Conservation (phyloP, 2,888 invertebrate species). For the Plusia festucae region DNA sequence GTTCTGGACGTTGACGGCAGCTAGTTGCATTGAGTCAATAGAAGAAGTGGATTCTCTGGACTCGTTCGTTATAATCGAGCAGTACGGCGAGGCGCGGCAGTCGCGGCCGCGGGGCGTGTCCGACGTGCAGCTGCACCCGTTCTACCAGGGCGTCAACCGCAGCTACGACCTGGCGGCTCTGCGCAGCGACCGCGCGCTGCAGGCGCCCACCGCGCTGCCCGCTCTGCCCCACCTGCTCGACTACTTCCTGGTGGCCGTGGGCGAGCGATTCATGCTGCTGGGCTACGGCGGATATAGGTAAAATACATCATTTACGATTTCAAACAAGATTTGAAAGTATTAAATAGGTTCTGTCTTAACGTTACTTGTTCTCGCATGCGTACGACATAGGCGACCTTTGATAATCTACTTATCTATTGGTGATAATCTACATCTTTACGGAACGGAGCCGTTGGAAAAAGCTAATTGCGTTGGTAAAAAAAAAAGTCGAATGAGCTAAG, state of each 20-base stretch:
- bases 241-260: slow-evolving; percentile 70
- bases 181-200: slow-evolving; percentile 64
- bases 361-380: no score
- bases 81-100: slow-evolving; percentile 59
- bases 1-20: slow-evolving; percentile 78
- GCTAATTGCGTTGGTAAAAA: no score
- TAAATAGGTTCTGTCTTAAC: no score
- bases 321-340: no score
- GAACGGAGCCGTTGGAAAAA: no score
- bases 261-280: slow-evolving; percentile 72
- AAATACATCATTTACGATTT: background rate
- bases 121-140: slow-evolving; percentile 75
- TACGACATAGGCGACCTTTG: no score
- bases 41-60: slow-evolving; percentile 79
- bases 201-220: slow-evolving; percentile 28
- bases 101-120: slow-evolving; percentile 64
- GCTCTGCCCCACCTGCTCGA: slow-evolving; percentile 68
- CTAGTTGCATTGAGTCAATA: slow-evolving; percentile 79
- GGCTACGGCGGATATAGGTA: slow-evolving; percentile 79
- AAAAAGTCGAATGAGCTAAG: no score
- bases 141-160: slow-evolving; percentile 65
- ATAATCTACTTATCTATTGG: no score
- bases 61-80: slow-evolving; percentile 75
- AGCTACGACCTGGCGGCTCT: slow-evolving; percentile 74
- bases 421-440: no score